Evolutionary conservation across 2,888 invertebrate species (phyloP).

Genomic region (Poecilobothrus nobilitatus): DNA sequence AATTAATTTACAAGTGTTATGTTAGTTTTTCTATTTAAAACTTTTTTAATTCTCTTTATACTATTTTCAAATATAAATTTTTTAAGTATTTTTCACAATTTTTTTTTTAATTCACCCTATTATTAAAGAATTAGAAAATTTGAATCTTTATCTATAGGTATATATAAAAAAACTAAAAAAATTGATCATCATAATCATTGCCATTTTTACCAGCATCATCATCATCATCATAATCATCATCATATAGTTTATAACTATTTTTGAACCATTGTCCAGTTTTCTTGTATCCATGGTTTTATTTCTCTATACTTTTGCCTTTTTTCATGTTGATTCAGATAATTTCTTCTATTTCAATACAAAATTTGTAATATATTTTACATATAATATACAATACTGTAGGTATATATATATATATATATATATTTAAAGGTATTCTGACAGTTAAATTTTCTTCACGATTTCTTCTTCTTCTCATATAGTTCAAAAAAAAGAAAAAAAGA

Average conservation of each 20-base stretch:
- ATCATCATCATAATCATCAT: too few species aligned
- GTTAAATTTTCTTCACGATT: conserved; percentile 3
- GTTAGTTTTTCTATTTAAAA: too few species aligned
- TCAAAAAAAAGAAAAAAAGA: neutral
- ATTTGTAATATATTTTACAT: neutral
- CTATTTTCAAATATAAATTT: too few species aligned
- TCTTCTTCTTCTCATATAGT: neutral
- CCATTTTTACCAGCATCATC: too few species aligned
- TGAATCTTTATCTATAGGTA: neutral
- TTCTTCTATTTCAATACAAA: neutral
- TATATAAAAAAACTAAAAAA: too few species aligned
- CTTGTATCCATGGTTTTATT: neutral
- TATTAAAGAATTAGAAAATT: neutral
- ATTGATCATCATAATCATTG: too few species aligned
- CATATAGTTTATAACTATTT: neutral
- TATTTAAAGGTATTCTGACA: neutral
- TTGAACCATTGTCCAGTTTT: neutral
- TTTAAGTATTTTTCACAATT: too few species aligned
- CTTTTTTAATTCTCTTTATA: too few species aligned
- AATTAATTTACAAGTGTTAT: too few species aligned
- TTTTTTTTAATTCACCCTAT: too few species aligned
- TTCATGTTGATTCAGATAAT: neutral
- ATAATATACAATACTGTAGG: neutral
- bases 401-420: neutral
- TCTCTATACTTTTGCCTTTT: neutral